Conservation (phyloP, 2,888 invertebrate genomes). For the Andrena bicolor region DNA sequence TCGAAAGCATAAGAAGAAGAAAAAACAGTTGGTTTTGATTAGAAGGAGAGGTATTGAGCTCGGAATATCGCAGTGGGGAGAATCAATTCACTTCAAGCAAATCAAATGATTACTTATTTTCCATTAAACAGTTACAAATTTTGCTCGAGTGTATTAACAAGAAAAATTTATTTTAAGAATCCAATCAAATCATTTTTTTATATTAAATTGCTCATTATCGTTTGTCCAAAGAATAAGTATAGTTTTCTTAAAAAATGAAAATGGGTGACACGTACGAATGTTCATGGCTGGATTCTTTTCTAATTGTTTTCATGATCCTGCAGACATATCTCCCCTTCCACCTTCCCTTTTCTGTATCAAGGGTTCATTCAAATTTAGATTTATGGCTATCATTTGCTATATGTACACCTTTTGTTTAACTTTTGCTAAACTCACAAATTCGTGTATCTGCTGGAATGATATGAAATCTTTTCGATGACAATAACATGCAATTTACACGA, state of each 20-base stretch:
- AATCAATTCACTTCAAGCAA: not conserved
- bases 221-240: not conserved
- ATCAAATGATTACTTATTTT: conserved; percentile 22
- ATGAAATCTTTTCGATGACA: conserved; percentile 28
- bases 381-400: conserved; percentile 1
- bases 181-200: conserved; percentile 40
- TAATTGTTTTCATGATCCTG: conserved; percentile 16
- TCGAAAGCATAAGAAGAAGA: not conserved
- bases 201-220: conserved; percentile 4
- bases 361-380: conserved; percentile 18
- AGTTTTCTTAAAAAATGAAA: not conserved
- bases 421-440: not conserved
- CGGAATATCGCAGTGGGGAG: not conserved
- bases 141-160: not conserved
- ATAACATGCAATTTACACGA: conserved; percentile 50
- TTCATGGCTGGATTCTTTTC: conserved; percentile 30
- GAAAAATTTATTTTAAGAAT: conserved; percentile 5
- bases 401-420: not conserved
- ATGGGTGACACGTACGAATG: not conserved
- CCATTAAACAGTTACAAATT: not conserved
- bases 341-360: conserved; percentile 6
- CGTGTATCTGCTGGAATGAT: not conserved
- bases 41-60: conserved; percentile 11
- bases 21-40: not conserved
- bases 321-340: not conserved